Percentiles rank a stretch among this genome's conserved stretches.
phyloP scores from a whole-genome alignment of 2,113 vertebrate genomes.

The Pachypanchax playfairii region DNA sequence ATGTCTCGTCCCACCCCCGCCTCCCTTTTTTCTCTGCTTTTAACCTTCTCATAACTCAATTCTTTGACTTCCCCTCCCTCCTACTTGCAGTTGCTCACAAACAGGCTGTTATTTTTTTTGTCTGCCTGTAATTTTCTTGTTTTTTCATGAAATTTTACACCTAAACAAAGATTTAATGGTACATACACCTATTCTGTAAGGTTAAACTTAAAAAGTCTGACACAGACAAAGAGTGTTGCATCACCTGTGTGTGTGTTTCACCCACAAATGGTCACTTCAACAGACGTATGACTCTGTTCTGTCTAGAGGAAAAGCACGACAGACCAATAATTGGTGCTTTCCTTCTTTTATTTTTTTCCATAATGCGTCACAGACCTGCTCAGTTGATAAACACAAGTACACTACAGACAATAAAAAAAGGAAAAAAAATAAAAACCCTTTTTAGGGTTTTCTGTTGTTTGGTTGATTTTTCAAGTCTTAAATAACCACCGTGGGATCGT shows the following conservation, averaged over 20 bases:
- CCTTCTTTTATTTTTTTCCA: slow-evolving; percentile 23
- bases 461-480: background rate
- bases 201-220: slow-evolving; percentile 11
- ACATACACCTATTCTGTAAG: slow-evolving; percentile 32
- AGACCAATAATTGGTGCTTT: slow-evolving; percentile 26
- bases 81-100: slow-evolving; percentile 39
- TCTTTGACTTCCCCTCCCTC: slow-evolving; percentile 34
- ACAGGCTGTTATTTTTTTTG: slow-evolving; percentile 40
- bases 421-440: slow-evolving; percentile 1
- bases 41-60: slow-evolving; percentile 69
- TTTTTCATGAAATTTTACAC: slow-evolving; percentile 13
- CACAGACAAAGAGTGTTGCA: slow-evolving; percentile 15
- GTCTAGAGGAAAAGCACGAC: background rate
- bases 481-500: no score
- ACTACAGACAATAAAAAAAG: slow-evolving; percentile 6
- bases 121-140: slow-evolving; percentile 40
- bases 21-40: slow-evolving; percentile 44
- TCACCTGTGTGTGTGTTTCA: slow-evolving; percentile 6
- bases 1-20: slow-evolving; percentile 61
- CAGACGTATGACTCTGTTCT: slow-evolving; percentile 5
- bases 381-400: slow-evolving; percentile 32
- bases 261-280: background rate
- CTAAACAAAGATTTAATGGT: slow-evolving; percentile 23
- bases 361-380: slow-evolving; percentile 28
- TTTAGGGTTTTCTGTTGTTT: no score